Base-by-base conservation (phyloP, 2,113 vertebrate genomes). In the Muntiacus reevesi region DNA sequence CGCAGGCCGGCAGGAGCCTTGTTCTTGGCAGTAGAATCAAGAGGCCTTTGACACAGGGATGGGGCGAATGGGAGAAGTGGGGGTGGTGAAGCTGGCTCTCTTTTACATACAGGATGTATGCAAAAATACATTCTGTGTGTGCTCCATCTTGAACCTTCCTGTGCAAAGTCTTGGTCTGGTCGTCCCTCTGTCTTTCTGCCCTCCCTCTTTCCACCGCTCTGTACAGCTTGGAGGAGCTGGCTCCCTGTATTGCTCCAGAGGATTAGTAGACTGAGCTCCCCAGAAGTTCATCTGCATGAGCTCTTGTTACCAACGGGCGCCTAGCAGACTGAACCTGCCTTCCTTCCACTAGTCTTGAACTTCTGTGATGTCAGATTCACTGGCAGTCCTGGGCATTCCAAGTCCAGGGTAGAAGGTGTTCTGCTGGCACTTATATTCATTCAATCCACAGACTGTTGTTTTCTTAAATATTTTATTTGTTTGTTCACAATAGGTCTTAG, bases 241-340 rank as follows among this genome's bases (percentile, higher is more conserved):
- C 52, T 47, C 3, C 30, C 27, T 7, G 16, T 10, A 23, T 19
- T 3, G 54, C 28, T 60, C 43, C 19, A 21, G 94, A 52, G 16
- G 13, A 16, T 33, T 40, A 74, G 0, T 1, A 3, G 27, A 2
- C 28, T 2, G n/a, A 55, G 14, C 33, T 30, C 78, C 45, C 71
- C 6, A 14, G 23, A 67, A 62, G 84, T 14, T 15, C 1, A 0
- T 3, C 14, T 3, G 0, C 25, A 12, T 3, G 6, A 0, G 21
- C 14, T 27, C 78, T 84, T 1, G 2, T 45, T 30, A 25, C 11
- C 33, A 43, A 10, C 0, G 4, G 21, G 25, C 1, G 1, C 28
- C 81, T 14, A 17, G 52, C 54, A 15, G n/a, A 43, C 7, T 1
- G 4, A 0, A 15, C 23, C 47, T 54, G 12, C n/a, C 59, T 55